Base-by-base conservation (phyloP, 2,888 invertebrate species). In the Mamestra brassicae region DNA sequence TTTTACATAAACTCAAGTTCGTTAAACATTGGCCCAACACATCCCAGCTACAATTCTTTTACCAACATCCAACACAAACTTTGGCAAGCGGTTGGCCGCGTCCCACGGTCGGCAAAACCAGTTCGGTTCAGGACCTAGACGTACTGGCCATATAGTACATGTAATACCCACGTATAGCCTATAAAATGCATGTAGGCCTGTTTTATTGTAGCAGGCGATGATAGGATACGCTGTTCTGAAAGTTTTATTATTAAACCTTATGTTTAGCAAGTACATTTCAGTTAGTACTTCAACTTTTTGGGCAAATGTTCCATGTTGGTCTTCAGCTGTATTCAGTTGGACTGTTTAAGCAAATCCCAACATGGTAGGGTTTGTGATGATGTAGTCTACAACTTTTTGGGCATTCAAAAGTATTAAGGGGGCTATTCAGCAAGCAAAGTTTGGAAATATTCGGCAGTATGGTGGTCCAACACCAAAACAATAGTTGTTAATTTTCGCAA, bases 71-170 rank as follows among this genome's bases (percentile, higher is more conserved):
- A 73, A 61, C 36, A 34, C 42, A 50, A 71, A 63, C 26, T 50
- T 76, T 47, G 54, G 50, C 50, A 50, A 67, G 50, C 50, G 52
- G 54, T 71, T 50, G 67, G 79, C 36, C 55, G 69, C 85, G 50
- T 87, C 85, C 78, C 85, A 80, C 85, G 80, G 71, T 52, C 61
- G 10, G 36, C 54, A 47, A 76, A 85, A 85, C 87, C 85, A 74
- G 87, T 85, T 85, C 34, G 8, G 11, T 52, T 57, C 77, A 74
- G 77, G 76, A 71, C 71, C 80, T 74, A 82, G 73, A 62, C 57
- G n/a, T 45, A 45, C 55, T 68, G 38, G 55, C 17, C 54, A 68
- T 82, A 42, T 34, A 64, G 11, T 57, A 36, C 34, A 50, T 47
- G 38, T 65, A 45, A 26, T n/a, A n/a, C 11, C 15, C 45, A 54